These are phyloP conservation scores for Pituophis catenifer DNA, from an alignment of 2,113 vertebrate species.

Conservation along the genomic window DNA sequence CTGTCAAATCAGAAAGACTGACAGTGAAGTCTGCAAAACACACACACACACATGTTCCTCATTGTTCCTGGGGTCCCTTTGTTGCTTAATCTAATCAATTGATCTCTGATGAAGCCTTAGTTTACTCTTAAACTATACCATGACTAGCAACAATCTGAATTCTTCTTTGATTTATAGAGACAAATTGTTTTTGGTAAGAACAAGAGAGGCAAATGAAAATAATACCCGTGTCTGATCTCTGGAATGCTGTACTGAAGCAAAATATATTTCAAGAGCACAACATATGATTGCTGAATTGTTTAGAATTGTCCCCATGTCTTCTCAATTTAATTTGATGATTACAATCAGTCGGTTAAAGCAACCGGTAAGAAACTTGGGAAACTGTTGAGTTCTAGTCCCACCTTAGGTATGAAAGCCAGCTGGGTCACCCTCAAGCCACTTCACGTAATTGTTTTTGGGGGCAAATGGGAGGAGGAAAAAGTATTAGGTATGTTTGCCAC, in stretches of 20 bases:
- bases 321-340: too few species aligned
- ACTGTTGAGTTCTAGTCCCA: not conserved
- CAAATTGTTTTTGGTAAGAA: not conserved
- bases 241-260: not conserved
- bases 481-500: not conserved
- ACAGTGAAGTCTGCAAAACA: not conserved
- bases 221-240: not conserved
- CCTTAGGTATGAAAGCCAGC: not conserved
- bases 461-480: not conserved
- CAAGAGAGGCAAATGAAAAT: not conserved
- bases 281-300: not conserved
- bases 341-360: not conserved
- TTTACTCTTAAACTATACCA: not conserved
- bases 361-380: not conserved
- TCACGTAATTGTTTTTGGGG: not conserved
- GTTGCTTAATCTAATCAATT: not conserved
- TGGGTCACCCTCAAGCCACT: not conserved
- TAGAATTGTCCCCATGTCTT: not conserved
- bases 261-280: not conserved
- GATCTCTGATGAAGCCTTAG: not conserved
- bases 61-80: not conserved
- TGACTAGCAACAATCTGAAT: not conserved
- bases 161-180: not conserved
- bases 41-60: not conserved
- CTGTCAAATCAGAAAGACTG: not conserved